Percentiles rank a stretch among this genome's conserved stretches.
phyloP scores from a whole-genome alignment of 2,797 vertebrate species.

The Anisognathus igniventris region DNA sequence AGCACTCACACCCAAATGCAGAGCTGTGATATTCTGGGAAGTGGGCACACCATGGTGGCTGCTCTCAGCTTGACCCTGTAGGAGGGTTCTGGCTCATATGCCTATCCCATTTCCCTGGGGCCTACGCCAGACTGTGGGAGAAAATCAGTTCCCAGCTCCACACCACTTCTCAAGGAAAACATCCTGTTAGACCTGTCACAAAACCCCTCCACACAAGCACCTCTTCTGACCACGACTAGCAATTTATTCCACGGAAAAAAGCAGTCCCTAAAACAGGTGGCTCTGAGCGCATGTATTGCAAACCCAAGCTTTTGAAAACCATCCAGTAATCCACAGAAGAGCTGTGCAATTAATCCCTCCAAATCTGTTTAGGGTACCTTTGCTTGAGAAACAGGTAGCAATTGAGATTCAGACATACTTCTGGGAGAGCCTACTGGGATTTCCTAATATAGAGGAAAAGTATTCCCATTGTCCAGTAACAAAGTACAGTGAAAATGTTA shows the following conservation, averaged over 20 bases:
- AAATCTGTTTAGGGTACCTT: background rate
- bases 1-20: background rate
- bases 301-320: background rate
- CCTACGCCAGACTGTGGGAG: background rate
- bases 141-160: background rate
- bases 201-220: background rate
- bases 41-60: rapidly evolving
- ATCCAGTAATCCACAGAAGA: background rate
- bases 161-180: background rate
- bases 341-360: background rate
- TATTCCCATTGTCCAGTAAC: conserved; percentile 55
- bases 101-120: background rate
- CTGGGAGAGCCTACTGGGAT: conserved; percentile 15
- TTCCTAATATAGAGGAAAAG: conserved; percentile 42
- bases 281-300: background rate
- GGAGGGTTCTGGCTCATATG: background rate
- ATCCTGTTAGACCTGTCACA: background rate
- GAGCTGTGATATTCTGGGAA: background rate
- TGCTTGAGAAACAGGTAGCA: background rate
- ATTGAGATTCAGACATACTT: background rate
- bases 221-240: background rate
- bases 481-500: conserved; percentile 62
- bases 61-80: rapidly evolving
- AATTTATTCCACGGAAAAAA: background rate
- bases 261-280: background rate